Base-by-base conservation (phyloP, 2,113 vertebrate species). In the Raja brachyura region DNA sequence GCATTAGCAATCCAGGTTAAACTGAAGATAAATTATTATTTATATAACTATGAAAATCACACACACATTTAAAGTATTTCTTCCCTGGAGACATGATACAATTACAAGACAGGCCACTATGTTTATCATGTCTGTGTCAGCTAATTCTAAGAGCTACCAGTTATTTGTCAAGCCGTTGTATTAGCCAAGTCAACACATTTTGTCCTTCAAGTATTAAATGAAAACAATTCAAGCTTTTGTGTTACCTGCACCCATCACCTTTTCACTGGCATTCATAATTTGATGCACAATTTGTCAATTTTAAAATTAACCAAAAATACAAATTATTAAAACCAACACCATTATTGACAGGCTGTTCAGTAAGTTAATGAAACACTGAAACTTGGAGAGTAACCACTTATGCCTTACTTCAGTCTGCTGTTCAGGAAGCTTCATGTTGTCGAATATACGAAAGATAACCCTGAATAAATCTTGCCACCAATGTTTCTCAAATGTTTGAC, bases 391-490 rank as follows among this genome's bases (percentile, higher is more conserved):
- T 68, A 9, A 22, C 68, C 16, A 79, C 54, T 20, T 59, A 78
- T 59, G 22, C 79, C 94, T 18, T 94, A 99, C 98, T 97, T 99
- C 98, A 0, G 98, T 99, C 95, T 99, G 98, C 93, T 98, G 98
- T 94, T 99, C 98, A 0, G 98, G 98, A 10, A 99, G 98, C 94
- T 99, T 99, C 98, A 99, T 99, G 66, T 99, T 99, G 96, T 99
- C 98, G 79, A 99, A 99, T 96, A 99, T 99, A 75, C 98, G 96
- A 95, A 99, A 99, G 93, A 99, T 97, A 31, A 99, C 98, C 94
- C 98, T 96, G 94, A 99, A 99, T 93, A 99, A 97, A 95, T 99
- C 98, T 90, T 99, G 98, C 98, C 98, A 99, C 98, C 98, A 99
- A 93, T 99, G 98, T 93, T 98, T 98, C 96, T 99, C 98, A 94